Evolutionary conservation across 2,888 invertebrate genomes (phyloP), one percentile per base, ranked within the genome.

Genomic region (Lasioglossum villosulum): DNA sequence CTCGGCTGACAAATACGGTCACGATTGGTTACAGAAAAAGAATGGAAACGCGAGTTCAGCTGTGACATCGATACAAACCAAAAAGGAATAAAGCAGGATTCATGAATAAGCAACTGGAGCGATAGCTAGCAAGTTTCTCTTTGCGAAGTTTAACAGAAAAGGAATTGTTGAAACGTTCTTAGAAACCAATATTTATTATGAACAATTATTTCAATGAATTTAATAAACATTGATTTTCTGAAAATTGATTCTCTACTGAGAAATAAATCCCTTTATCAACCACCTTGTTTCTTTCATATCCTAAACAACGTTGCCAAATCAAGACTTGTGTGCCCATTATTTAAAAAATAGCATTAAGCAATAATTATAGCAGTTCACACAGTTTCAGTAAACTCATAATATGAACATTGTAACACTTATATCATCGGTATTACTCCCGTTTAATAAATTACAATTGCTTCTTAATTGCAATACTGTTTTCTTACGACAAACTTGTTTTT

Each of bases 1-100:
- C 34, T 34, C 42, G 34, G 42, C 73, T 34, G 16, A 5, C 42
- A 37, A 78, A 66, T 23, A 16, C 1, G 37, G 42, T 27, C 30
- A 27, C 63, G 14, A 12, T 52, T 14, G n/a, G 19, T 27, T 63
- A 77, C n/a, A 39, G 30, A 78, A 66, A 68, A 72, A n/a, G n/a
- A 16, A 72, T 6, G 0, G 19, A 66, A 23, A 59, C 30, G 37
- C 30, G 48, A 19, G 19, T 19, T 37, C 16, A 75, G 30, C 70
- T 23, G 27, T 42, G 30, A 3, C 19, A 34, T 75, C n/a, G 16
- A 59, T 59, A 5, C n/a, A 59, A 45, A 23, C 4, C 6, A 27
- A 27, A 34, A 30, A 68, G 68, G 19, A 68, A 8, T 16, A 68
- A 37, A 68, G 56, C 56, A 12, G 56, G n/a, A 10, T 3, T n/a